These are phyloP conservation scores for Euplexia lucipara DNA, from an alignment of 2,888 invertebrate species.

Conservation along the genomic window DNA sequence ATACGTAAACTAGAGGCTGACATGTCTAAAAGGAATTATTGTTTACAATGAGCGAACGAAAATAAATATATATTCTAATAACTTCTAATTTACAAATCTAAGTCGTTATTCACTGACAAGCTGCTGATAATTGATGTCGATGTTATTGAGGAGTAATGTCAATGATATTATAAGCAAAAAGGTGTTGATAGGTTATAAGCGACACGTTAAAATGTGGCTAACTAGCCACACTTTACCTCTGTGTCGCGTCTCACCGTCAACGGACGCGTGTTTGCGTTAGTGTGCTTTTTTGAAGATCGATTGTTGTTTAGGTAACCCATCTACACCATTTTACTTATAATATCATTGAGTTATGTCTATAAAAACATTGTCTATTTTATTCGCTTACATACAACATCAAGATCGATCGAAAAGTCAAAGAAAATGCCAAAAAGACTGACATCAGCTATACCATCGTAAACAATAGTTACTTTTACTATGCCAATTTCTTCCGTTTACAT, in stretches of 20 bases:
- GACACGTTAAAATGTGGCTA: no score
- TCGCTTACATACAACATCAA: slow-evolving; percentile 22
- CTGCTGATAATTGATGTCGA: slow-evolving; percentile 26
- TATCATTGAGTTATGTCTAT: no score
- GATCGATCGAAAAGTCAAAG: slow-evolving; percentile 32
- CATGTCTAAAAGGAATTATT: slow-evolving; percentile 46
- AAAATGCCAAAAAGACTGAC: slow-evolving; percentile 59
- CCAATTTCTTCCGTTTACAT: slow-evolving; percentile 57
- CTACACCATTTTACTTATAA: no score
- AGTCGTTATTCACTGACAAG: slow-evolving; percentile 38
- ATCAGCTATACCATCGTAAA: slow-evolving; percentile 48
- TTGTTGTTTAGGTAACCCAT: no score
- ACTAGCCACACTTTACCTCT: no score
- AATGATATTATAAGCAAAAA: no score
- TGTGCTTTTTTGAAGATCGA: no score
- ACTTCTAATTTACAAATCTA: slow-evolving; percentile 52
- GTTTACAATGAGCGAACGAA: slow-evolving; percentile 38
- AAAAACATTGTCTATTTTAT: slow-evolving; percentile 20
- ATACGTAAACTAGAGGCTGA: slow-evolving; percentile 63
- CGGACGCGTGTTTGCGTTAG: no score
- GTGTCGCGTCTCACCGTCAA: no score
- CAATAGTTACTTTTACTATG: slow-evolving; percentile 51
- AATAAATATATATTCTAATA: slow-evolving; percentile 47
- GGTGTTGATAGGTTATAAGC: no score
- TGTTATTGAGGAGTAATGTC: slow-evolving; percentile 9